A percentile compares a stretch with the other conserved stretches of the same genome.
Evolutionary conservation across 2,113 vertebrate genomes (phyloP).

Genomic region (Syngnathus scovelli): DNA sequence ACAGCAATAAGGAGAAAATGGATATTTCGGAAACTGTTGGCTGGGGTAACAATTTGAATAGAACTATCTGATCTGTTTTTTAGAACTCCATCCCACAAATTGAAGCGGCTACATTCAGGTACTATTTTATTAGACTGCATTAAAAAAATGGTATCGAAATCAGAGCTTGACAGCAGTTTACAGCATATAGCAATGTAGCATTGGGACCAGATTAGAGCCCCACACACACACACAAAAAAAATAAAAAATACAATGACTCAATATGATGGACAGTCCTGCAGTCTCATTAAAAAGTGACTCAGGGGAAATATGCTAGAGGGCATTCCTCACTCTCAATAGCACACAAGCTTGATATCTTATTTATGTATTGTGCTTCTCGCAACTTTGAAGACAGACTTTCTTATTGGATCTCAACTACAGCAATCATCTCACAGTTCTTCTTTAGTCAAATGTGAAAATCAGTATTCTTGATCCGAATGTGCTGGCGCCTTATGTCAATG

Average conservation of each 20-base stretch:
- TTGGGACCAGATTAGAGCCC: conserved; percentile 12
- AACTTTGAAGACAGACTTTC: conserved; percentile 13
- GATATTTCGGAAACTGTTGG: too few species aligned
- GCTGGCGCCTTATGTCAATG: conserved; percentile 2
- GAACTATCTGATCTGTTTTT: not conserved
- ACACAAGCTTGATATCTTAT: conserved; percentile 2
- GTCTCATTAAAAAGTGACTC: conserved; percentile 49
- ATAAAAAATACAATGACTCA: conserved; percentile 32
- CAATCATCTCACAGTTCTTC: not conserved
- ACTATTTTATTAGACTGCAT: not conserved
- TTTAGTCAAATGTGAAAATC: conserved; percentile 2
- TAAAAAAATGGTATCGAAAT: not conserved
- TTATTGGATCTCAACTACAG: not conserved
- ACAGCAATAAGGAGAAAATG: too few species aligned
- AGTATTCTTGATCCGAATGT: not conserved
- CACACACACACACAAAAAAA: conserved; percentile 18
- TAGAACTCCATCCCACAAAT: not conserved
- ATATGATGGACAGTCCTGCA: conserved; percentile 40
- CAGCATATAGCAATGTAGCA: conserved; percentile 13
- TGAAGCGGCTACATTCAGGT: not conserved
- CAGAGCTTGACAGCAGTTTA: conserved; percentile 11
- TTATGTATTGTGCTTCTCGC: conserved; percentile 15
- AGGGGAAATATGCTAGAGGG: conserved; percentile 42
- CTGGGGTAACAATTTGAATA: not conserved
- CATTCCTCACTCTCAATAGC: conserved; percentile 30